Conservation (phyloP, 2,113 vertebrate species). For the Rhinogobius similis region DNA sequence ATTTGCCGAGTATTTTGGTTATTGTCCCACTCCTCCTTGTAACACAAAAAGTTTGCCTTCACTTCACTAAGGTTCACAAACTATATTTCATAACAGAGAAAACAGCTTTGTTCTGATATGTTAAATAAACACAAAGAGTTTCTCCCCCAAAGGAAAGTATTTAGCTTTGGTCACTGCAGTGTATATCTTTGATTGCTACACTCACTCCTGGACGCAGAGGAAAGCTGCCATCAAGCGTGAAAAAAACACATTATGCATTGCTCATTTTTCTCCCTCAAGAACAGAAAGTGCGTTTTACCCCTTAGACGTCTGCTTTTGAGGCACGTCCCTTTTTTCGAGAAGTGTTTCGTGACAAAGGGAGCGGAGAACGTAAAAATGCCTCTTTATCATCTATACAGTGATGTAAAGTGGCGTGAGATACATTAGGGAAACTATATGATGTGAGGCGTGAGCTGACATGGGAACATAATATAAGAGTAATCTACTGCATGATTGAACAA, state of each 20-base stretch:
- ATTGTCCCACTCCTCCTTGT: background rate
- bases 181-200: background rate
- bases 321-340: background rate
- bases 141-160: too few species aligned
- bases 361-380: background rate
- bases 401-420: background rate
- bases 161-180: background rate
- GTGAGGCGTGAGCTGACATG: background rate
- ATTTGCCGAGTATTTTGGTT: background rate
- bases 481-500: background rate
- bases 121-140: background rate
- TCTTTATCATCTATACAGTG: background rate
- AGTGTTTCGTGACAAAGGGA: too few species aligned
- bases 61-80: background rate
- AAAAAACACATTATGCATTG: background rate
- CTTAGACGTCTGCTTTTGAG: background rate
- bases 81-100: background rate
- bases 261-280: background rate
- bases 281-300: background rate
- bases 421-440: background rate
- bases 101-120: background rate
- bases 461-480: background rate
- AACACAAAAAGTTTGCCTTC: background rate
- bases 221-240: background rate
- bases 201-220: too few species aligned